phyloP scores from a whole-genome alignment of 2,888 invertebrate genomes.

The Drosophila suboccidentalis region DNA sequence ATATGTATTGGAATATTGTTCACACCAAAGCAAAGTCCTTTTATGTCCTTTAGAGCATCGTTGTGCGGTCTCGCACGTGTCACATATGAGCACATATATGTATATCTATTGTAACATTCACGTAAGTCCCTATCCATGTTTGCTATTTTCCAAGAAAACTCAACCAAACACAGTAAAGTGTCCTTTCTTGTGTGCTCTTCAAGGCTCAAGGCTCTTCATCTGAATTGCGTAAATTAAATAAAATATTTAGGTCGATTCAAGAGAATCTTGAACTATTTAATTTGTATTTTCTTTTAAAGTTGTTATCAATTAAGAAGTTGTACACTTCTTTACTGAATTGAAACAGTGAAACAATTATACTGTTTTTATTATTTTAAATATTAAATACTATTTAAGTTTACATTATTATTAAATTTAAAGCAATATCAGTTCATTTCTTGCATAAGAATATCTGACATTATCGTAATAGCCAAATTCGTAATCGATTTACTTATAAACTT shows the following conservation, averaged over 20 bases:
- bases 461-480: conserved; percentile 19
- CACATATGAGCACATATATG: conserved; percentile 19
- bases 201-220: conserved; percentile 12
- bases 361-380: no score
- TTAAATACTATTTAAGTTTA: no score
- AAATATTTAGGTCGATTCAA: conserved; percentile 2
- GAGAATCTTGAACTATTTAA: not conserved
- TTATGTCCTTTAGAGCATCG: conserved; percentile 28
- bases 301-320: not conserved
- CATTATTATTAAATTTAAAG: not conserved
- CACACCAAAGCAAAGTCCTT: conserved; percentile 9
- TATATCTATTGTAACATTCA: not conserved
- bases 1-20: not conserved
- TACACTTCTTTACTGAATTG: no score
- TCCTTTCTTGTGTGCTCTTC: conserved; percentile 1
- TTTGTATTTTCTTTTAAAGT: not conserved
- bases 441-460: conserved; percentile 12
- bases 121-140: not conserved
- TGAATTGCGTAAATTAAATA: conserved; percentile 19
- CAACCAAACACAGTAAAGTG: conserved; percentile 7
- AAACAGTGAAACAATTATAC: no score
- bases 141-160: conserved; percentile 12
- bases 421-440: not conserved
- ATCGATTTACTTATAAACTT: conserved; percentile 32
- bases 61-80: conserved; percentile 39